Percentiles rank a stretch among this genome's conserved stretches.
phyloP scores from a whole-genome alignment of 2,888 invertebrate genomes.

The Drosophila acutilabella region DNA sequence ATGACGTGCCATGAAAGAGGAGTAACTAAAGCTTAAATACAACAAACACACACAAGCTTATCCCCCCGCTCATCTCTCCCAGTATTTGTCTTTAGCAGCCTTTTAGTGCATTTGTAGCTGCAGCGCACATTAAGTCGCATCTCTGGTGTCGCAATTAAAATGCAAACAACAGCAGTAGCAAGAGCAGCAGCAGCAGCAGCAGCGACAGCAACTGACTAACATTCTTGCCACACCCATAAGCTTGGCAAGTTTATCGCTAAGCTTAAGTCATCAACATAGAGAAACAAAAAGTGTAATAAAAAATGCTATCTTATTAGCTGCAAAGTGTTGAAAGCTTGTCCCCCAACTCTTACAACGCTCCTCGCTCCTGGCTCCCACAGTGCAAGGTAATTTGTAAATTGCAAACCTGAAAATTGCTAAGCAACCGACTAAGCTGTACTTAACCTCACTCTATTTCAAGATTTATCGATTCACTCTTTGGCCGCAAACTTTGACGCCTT shows the following conservation, averaged over 20 bases:
- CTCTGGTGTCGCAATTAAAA: constrained; percentile 72
- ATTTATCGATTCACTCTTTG: constrained; percentile 39
- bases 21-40: constrained; percentile 27
- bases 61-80: constrained; percentile 7
- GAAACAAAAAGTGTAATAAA: constrained; percentile 45
- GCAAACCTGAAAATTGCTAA: constrained; percentile 31
- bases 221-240: constrained; percentile 34
- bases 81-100: constrained; percentile 27
- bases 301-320: constrained; percentile 75
- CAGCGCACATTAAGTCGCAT: constrained; percentile 50
- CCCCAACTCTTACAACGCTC: not conserved
- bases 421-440: constrained; percentile 14
- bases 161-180: constrained; percentile 54
- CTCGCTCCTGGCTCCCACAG: not conserved
- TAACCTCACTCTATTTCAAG: constrained; percentile 21
- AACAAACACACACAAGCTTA: not conserved
- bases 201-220: constrained; percentile 14
- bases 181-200: constrained; percentile 32
- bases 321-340: constrained; percentile 39
- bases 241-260: constrained; percentile 52
- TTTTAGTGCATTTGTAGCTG: constrained; percentile 42
- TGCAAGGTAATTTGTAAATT: constrained; percentile 12
- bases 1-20: constrained; percentile 62
- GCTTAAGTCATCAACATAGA: constrained; percentile 31
- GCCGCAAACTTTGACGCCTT: constrained; percentile 34